Base-by-base conservation (phyloP, 2,888 invertebrate genomes). In the Anoplius nigerrimus region DNA sequence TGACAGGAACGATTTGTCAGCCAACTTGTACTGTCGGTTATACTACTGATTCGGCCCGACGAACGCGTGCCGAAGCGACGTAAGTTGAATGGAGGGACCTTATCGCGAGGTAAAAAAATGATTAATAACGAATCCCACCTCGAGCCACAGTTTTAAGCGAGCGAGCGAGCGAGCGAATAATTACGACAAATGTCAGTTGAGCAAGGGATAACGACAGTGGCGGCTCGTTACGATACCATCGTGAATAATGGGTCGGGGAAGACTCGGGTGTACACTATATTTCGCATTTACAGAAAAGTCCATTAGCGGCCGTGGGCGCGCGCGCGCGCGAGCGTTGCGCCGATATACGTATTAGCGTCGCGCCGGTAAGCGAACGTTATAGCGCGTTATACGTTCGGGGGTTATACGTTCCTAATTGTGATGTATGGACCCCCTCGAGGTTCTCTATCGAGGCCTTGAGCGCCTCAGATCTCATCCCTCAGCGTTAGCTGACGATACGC, bases 211-310 rank as follows among this genome's bases (percentile, higher is more conserved):
- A 34, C 34, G 34, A 34, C 34, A 34, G 34, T 34, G 34, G 34
- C 66, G 46, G 16, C 13, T 5, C 45, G 27, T 42, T 57, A 46
- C 48, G 63, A 62, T 66, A 62, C 66, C 62, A 66, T 63, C 70
- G 61, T 66, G 70, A 63, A 43, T 69, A 72, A 69, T 66, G 70
- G 66, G 27, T 27, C 62, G 56, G 62, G 69, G 48, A 66, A 63
- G 63, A 34, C 72, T 59, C 66, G 4, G 22, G 66, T 62, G 66
- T 45, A 51, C 34, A 34, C 54, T 55, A 66, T 56, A 48, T 61
- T 69, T 56, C 62, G 59, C 55, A 54, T 24, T 48, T 57, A 64
- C 66, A 55, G 58, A 70, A 66, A 69, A 66, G 52, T 66, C 66
- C 61, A 60, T 66, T 66, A 66, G 54, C 48, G 8, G n/a, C n/a